Evolutionary conservation across 2,113 vertebrate species (phyloP), one percentile per base, ranked within the genome.

Genomic region (Cyphomyrus discorhynchus): DNA sequence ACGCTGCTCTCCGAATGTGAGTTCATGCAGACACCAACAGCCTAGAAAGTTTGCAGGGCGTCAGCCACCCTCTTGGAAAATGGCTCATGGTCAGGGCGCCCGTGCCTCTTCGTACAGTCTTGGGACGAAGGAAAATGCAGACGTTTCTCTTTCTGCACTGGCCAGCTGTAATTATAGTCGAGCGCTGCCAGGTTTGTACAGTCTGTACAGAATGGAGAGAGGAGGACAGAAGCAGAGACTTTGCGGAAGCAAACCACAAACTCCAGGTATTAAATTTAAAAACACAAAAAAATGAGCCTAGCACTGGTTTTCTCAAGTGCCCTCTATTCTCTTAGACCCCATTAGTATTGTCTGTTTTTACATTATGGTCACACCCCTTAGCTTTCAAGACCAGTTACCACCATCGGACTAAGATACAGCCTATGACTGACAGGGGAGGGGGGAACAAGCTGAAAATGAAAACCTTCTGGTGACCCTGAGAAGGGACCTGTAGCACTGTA

Each of bases 111-210:
- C 21, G 21, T 13, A 46, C 58, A 58, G 87, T 80, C 88, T 21
- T 70, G 58, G 90, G 85, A 91, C 31, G 50, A n/a, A 5, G 86
- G 77, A 89, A 87, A 84, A 82, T 42, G 89, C 56, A 87, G 88
- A 89, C 35, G 27, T 88, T 89, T 46, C 47, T 88, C 80, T 90
- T 53, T 53, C 31, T 89, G 74, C 17, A 62, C 56, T 83, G 24
- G 45, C 84, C 56, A 39, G 21, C 86, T 88, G 77, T 91, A 90
- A 92, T 92, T 90, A 90, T 35, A 90, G 46, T n/a, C n/a, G 35
- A 90, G 88, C 42, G 3, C 86, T 90, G 89, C 82, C 89, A 92
- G 49, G 56, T 24, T 83, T 66, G 70, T 87, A n/a, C 46, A 77
- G 31, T 88, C 87, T 77, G 89, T 90, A 90, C 47, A 45, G 83